Conservation (phyloP, 1,140 invertebrate genomes). For the Cherax destructor region DNA sequence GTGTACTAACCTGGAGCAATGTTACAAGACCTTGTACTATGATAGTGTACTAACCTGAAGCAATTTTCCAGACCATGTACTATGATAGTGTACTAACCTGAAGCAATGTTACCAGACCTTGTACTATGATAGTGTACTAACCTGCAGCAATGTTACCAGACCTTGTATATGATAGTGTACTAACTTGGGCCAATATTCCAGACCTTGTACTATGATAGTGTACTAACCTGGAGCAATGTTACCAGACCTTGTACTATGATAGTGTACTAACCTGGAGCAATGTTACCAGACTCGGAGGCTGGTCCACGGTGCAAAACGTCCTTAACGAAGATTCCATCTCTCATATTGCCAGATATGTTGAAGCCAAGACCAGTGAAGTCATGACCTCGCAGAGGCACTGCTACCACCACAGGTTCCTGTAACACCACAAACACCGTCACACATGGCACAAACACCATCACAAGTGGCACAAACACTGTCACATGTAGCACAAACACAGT, state of each 20-base stretch:
- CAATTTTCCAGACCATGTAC: too few relatives aligned
- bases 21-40: too few relatives aligned
- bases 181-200: too few relatives aligned
- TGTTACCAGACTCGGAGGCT: slow-evolving; percentile 87
- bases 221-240: slow-evolving; percentile 62
- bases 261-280: slow-evolving; percentile 84
- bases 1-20: too few relatives aligned
- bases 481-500: background rate
- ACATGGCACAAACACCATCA: background rate
- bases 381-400: slow-evolving; percentile 86
- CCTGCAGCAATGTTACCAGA: too few relatives aligned
- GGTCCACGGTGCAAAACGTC: slow-evolving; percentile 91
- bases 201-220: background rate
- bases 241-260: background rate
- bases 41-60: too few relatives aligned
- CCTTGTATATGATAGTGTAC: too few relatives aligned
- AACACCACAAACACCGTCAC: background rate
- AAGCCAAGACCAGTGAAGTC: slow-evolving; percentile 95
- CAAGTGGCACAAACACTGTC: background rate
- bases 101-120: too few relatives aligned
- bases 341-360: slow-evolving; percentile 90
- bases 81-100: too few relatives aligned
- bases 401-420: slow-evolving; percentile 78
- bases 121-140: too few relatives aligned
- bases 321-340: slow-evolving; percentile 91